Evolutionary conservation across 1,140 invertebrate species (phyloP).

Genomic region (Brachionus manjavacas): DNA sequence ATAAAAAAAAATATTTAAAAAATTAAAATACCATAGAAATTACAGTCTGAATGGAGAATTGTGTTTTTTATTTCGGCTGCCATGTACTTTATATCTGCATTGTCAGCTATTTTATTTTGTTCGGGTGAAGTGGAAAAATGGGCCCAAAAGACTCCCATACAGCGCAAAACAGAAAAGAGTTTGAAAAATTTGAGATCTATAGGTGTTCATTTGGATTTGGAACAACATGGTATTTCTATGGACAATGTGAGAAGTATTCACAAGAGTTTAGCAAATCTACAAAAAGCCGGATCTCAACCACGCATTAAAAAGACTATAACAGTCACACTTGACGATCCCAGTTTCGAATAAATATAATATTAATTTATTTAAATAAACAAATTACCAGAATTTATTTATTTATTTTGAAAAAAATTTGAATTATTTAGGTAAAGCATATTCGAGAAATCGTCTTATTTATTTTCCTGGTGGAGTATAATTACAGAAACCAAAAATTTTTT

Average conservation of each 20-base stretch:
- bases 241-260: slow-evolving; percentile 10
- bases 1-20: neutral
- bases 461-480: slow-evolving; percentile 24
- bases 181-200: slow-evolving; percentile 27
- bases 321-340: neutral
- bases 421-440: neutral
- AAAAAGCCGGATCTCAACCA: neutral
- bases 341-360: neutral
- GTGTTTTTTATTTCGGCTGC: slow-evolving; percentile 34
- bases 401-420: neutral
- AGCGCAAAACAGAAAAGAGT: slow-evolving; percentile 29
- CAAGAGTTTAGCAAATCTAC: slow-evolving; percentile 12
- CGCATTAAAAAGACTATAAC: neutral
- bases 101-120: slow-evolving; percentile 32
- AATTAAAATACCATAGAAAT: neutral
- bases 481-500: neutral
- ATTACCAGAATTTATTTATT: neutral
- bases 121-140: slow-evolving; percentile 15
- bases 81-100: neutral
- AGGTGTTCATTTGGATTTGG: slow-evolving; percentile 16
- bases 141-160: slow-evolving; percentile 32
- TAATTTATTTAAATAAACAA: neutral
- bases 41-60: slow-evolving; percentile 39
- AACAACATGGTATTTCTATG: neutral
- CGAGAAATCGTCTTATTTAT: neutral